phyloP scores from a whole-genome alignment of 1,140 invertebrate genomes.

The Drosophila sp. region DNA sequence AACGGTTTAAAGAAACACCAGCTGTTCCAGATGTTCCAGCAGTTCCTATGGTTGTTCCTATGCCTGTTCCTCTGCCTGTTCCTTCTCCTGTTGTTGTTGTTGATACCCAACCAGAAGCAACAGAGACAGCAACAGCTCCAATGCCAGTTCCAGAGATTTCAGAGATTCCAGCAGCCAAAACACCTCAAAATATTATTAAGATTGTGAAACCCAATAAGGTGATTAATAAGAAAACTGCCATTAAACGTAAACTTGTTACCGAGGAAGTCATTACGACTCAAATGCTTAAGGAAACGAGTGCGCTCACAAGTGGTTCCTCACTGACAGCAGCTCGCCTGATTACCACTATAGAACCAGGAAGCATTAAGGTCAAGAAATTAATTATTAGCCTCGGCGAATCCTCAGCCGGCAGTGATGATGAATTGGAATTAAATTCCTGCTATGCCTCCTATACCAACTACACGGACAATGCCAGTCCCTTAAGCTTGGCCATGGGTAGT shows the following conservation, averaged over 20 bases:
- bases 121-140: too few species aligned
- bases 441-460: slow-evolving; percentile 37
- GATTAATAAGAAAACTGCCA: slow-evolving; percentile 68
- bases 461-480: slow-evolving; percentile 62
- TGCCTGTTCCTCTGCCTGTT: background rate
- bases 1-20: slow-evolving; percentile 46
- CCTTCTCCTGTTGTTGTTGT: background rate
- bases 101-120: background rate
- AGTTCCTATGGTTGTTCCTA: too few species aligned
- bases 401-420: slow-evolving; percentile 65
- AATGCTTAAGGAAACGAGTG: slow-evolving; percentile 47
- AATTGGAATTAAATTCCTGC: slow-evolving; percentile 49
- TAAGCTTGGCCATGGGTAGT: slow-evolving; percentile 69
- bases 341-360: slow-evolving; percentile 56
- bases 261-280: slow-evolving; percentile 31
- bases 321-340: slow-evolving; percentile 58
- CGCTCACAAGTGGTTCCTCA: background rate
- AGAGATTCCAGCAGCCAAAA: background rate
- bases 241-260: slow-evolving; percentile 51
- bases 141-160: too few species aligned
- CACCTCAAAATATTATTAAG: slow-evolving; percentile 55
- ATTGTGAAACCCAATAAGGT: slow-evolving; percentile 80
- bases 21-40: too few species aligned
- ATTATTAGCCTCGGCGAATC: slow-evolving; percentile 62
- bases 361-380: slow-evolving; percentile 64